These are phyloP conservation scores for Gallinago jamesoni DNA, from an alignment of 2,113 vertebrate species.

Conservation along the genomic window DNA sequence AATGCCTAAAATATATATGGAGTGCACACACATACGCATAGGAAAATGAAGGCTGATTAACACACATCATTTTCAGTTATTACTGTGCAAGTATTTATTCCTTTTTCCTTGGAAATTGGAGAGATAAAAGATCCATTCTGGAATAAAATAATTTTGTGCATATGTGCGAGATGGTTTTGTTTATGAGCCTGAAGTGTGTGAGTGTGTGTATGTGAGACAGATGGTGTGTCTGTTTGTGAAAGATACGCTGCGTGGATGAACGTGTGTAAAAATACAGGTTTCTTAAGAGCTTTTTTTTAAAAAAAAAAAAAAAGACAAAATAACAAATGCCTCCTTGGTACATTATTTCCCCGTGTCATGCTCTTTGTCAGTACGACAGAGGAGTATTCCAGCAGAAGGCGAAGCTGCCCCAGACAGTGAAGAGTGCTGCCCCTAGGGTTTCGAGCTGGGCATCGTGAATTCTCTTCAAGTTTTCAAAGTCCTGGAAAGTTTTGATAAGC, in stretches of 20 bases:
- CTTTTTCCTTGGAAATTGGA: constrained; percentile 21
- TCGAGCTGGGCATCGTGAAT: constrained; percentile 20
- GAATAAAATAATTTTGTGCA: constrained; percentile 54
- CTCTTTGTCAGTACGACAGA: neutral
- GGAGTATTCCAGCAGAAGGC: constrained; percentile 26
- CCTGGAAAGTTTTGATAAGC: constrained; percentile 81
- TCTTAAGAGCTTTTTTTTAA: neutral
- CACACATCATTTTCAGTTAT: neutral
- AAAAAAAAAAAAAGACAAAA: neutral
- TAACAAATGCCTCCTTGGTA: neutral
- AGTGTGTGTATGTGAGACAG: constrained; percentile 53
- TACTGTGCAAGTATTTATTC: neutral
- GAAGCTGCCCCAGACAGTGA: constrained; percentile 17
- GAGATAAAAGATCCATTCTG: constrained; percentile 50
- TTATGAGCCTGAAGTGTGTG: constrained; percentile 41
- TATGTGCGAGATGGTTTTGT: constrained; percentile 50
- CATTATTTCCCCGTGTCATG: neutral
- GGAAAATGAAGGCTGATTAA: constrained; percentile 38
- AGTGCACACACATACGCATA: neutral
- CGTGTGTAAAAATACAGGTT: constrained; percentile 57
- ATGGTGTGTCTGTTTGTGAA: constrained; percentile 54
- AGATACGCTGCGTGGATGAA: constrained; percentile 22
- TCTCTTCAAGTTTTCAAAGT: constrained; percentile 60
- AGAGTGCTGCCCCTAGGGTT: constrained; percentile 18
- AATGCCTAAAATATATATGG: neutral